Base-by-base conservation (phyloP, 1,140 invertebrate species). In the Bombus pascuorum region DNA sequence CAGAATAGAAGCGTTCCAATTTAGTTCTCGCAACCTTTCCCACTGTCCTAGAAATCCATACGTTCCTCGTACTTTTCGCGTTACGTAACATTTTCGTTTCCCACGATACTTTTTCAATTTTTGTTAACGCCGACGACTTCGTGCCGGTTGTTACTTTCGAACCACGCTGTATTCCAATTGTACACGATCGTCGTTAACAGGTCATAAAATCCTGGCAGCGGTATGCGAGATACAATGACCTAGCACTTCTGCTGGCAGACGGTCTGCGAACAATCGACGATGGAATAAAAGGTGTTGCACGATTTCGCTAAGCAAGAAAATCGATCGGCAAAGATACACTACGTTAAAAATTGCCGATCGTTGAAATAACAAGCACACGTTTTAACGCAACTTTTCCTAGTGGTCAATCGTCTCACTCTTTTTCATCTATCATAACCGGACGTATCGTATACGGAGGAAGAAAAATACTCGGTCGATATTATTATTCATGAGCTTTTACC, bases 151-250 rank as follows among this genome's bases (percentile, higher is more conserved):
- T 22, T 25, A 34, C 25, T 57, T 25, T 25, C 1, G 1, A 37
- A 65, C 74, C 34, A 57, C 47, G 39, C 59, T 44, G 34, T 22
- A n/a, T 53, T n/a, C 42, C 59, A 57, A 59, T 53, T 72, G 79
- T 76, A 15, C 66, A 28, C 59, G 81, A 81, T 81, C 66, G 65
- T 84, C 76, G 81, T 85, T 79, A 84, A 83, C 71, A 68, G 78
- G 75, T 89, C 86, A 66, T 88, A 88, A 85, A 81, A 85, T 88
- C 42, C 62, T 66, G 47, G 62, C 76, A 47, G 32, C 65, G 75
- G 79, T 70, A 75, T 70, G 81, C 62, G 70, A 22, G 86, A 79
- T 88, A 80, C 87, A 84, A 88, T 89, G 73, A 82, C 71, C 71
- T 32, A 37, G 71, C 80, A 32, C 34, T 82, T 82, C 71, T 65